phyloP scores from a whole-genome alignment of 92 coral and sea anemone species.

The Diadumene lineata region DNA sequence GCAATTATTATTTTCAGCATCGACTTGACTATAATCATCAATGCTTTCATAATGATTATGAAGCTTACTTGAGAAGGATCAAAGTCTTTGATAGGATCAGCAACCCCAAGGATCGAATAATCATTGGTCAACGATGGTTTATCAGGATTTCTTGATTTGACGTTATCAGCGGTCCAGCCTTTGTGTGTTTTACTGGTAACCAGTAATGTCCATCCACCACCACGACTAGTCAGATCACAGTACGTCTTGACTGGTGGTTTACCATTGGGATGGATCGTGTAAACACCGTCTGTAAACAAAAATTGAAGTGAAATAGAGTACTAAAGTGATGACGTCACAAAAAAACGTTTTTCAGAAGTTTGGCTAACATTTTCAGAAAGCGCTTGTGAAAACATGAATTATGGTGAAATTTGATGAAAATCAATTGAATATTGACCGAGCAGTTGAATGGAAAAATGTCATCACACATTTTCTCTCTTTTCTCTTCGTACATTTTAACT shows the following conservation, averaged over 20 bases:
- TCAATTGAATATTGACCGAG: no score
- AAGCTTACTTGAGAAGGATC: conserved; percentile 56
- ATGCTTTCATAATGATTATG: not conserved
- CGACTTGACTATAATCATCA: not conserved
- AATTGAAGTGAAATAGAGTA: no score
- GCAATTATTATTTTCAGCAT: not conserved
- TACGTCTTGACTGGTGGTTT: conserved; percentile 53
- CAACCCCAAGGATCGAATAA: conserved; percentile 55
- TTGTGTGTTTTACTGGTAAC: conserved; percentile 59
- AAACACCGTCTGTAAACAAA: conserved; percentile 52
- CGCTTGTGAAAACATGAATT: no score
- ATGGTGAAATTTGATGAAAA: no score
- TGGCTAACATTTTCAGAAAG: no score
- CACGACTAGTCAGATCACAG: conserved; percentile 67
- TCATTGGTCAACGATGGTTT: conserved; percentile 47
- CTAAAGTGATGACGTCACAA: no score
- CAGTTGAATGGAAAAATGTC: no score
- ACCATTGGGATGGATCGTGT: conserved; percentile 65
- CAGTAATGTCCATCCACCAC: conserved; percentile 75
- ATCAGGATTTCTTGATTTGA: conserved; percentile 52
- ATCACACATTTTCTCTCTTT: no score
- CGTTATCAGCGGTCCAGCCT: conserved; percentile 51
- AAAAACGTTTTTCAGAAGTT: no score
- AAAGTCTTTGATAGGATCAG: conserved; percentile 60
- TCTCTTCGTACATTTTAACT: no score